Evolutionary conservation across 2,113 vertebrate genomes (phyloP), one percentile per base, ranked within the genome.

Genomic region (Perca fluviatilis): DNA sequence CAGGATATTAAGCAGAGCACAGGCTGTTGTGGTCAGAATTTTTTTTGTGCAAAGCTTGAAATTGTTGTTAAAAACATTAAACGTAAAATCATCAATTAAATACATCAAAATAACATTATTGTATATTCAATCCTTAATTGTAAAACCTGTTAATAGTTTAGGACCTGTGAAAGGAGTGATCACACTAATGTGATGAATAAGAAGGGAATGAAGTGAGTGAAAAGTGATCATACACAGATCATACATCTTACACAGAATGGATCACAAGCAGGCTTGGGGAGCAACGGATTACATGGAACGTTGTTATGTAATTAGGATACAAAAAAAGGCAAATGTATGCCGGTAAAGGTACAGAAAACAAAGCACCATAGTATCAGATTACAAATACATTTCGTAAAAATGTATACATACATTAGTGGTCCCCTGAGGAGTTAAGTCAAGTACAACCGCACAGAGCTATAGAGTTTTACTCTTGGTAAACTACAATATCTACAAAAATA

Each of bases 41-140:
- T 83, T 33, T 82, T 92, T 88, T 93, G 92, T 94, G 95, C 89
- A 92, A 91, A 93, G 94, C 94, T 96, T 94, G 89, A 95, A 93
- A 93, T 92, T 91, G 91, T 94, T 95, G 92, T 94, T 84, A 84
- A 93, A 93, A 30, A 90, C 87, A 82, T 80, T 89, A 90, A 88
- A 80, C 12, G 77, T 66, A 66, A 93, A 91, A 85, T 86, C 77
- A 74, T 88, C 54, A 83, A 93, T 92, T 94, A 94, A 94, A 95
- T 79, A 80, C 65, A 65, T 86, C 56, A 65, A 84, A 84, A 70
- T 76, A 30, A 69, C 0, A 3, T 3, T 6, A 25, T 46, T 69
- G 23, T 82, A 27, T 56, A 19, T 77, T 65, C 46, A 2, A 71
- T 63, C 9, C 13, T 33, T 72, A 27, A 30, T 25, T 78, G 5